Evolutionary conservation across 2,113 vertebrate species (phyloP).

Genomic region (Benitochromis conjunctus): DNA sequence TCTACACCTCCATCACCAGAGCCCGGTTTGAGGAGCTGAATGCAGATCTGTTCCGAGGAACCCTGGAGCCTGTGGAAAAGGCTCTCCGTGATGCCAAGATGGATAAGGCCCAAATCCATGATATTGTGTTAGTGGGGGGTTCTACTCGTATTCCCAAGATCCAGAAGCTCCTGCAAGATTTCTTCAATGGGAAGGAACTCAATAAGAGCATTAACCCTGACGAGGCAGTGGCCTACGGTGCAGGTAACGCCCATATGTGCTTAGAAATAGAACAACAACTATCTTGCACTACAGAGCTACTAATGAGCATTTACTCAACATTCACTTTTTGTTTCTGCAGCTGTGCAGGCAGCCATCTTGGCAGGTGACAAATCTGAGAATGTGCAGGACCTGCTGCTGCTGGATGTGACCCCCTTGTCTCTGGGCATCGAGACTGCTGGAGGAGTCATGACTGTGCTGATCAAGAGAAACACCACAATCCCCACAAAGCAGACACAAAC

Average conservation of each 20-base stretch:
- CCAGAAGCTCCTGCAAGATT: slow-evolving; percentile 71
- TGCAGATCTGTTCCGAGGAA: slow-evolving; percentile 71
- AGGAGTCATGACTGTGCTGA: slow-evolving; percentile 74
- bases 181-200: slow-evolving; percentile 72
- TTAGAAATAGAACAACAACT: neutral
- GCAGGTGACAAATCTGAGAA: slow-evolving; percentile 75
- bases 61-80: slow-evolving; percentile 73
- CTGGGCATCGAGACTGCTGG: slow-evolving; percentile 76
- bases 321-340: neutral
- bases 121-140: slow-evolving; percentile 67
- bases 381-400: slow-evolving; percentile 74
- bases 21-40: slow-evolving; percentile 92
- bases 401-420: slow-evolving; percentile 76
- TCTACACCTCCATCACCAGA: slow-evolving; percentile 94
- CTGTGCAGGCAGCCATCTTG: slow-evolving; percentile 78
- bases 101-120: slow-evolving; percentile 67
- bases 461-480: slow-evolving; percentile 77
- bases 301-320: too few species aligned
- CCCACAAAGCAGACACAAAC: slow-evolving; percentile 74
- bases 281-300: too few species aligned
- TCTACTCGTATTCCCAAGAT: slow-evolving; percentile 76
- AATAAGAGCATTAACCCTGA: slow-evolving; percentile 74
- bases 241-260: slow-evolving; percentile 45
- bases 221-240: slow-evolving; percentile 73
- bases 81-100: slow-evolving; percentile 68